Conservation (phyloP, 1,140 invertebrate species). For the Idris sp. region DNA sequence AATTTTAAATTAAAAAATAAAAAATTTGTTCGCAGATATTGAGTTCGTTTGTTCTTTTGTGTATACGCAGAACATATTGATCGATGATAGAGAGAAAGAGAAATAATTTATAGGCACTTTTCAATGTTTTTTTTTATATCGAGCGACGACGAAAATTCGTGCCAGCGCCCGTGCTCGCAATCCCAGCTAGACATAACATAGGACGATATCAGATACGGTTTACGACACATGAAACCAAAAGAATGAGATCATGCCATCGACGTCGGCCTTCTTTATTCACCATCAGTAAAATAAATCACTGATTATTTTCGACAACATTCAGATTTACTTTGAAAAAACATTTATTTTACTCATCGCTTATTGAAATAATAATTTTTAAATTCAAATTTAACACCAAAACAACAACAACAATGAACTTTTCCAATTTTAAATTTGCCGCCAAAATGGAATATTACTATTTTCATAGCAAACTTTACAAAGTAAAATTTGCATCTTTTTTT, state of each 20-base stretch:
- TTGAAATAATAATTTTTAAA: too few relatives aligned
- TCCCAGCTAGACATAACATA: slow-evolving; percentile 57
- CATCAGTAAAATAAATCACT: slow-evolving; percentile 42
- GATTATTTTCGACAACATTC: slow-evolving; percentile 57
- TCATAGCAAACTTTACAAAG: too few relatives aligned
- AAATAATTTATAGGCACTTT: slow-evolving; percentile 64
- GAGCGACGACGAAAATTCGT: slow-evolving; percentile 58
- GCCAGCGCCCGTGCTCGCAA: slow-evolving; percentile 42
- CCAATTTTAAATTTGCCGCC: too few relatives aligned
- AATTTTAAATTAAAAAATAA: not conserved
- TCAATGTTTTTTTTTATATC: slow-evolving; percentile 51
- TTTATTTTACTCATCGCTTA: slow-evolving; percentile 48
- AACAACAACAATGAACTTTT: too few relatives aligned
- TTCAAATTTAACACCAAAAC: too few relatives aligned
- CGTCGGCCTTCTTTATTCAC: slow-evolving; percentile 59
- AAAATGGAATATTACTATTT: too few relatives aligned
- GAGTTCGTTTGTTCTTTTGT: slow-evolving; percentile 39
- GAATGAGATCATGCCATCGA: slow-evolving; percentile 64
- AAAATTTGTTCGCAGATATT: slow-evolving; percentile 42
- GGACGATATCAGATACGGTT: slow-evolving; percentile 61
- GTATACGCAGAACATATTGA: slow-evolving; percentile 45
- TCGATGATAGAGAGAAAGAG: slow-evolving; percentile 56
- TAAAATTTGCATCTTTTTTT: too few relatives aligned
- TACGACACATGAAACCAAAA: slow-evolving; percentile 64
- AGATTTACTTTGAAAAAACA: slow-evolving; percentile 57